Percentiles rank a stretch among this genome's conserved stretches.
phyloP scores from a whole-genome alignment of 2,113 vertebrate genomes.

The Aythya baeri region DNA sequence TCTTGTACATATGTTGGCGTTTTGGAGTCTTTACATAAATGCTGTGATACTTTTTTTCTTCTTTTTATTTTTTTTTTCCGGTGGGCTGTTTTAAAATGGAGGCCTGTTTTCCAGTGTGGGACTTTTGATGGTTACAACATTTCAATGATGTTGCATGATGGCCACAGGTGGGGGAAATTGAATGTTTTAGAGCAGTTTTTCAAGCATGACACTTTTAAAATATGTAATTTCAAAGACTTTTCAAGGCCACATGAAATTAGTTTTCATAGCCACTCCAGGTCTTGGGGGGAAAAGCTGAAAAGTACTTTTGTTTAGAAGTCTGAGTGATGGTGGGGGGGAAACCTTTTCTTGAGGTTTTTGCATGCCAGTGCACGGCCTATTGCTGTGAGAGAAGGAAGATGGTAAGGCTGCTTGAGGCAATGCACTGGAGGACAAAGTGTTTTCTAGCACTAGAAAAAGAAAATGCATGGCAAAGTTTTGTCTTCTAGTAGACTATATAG shows the following conservation, averaged over 20 bases:
- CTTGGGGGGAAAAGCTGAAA: slow-evolving; percentile 76
- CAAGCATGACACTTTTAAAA: slow-evolving; percentile 77
- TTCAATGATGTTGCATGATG: slow-evolving; percentile 60
- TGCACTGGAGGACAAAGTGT: slow-evolving; percentile 79
- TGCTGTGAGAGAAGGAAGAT: slow-evolving; percentile 69
- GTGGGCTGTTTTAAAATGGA: slow-evolving; percentile 78
- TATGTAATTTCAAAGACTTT: slow-evolving; percentile 74
- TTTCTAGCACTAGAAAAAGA: slow-evolving; percentile 80
- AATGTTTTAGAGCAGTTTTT: slow-evolving; percentile 75
- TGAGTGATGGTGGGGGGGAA: slow-evolving; percentile 80
- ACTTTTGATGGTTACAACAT: slow-evolving; percentile 67
- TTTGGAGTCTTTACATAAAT: slow-evolving; percentile 78
- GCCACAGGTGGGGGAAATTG: slow-evolving; percentile 69
- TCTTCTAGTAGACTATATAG: slow-evolving; percentile 83
- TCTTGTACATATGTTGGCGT: slow-evolving; percentile 80
- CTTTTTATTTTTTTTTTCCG: slow-evolving; percentile 58
- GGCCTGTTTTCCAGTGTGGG: slow-evolving; percentile 72
- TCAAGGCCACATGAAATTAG: slow-evolving; percentile 72
- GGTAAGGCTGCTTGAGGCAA: slow-evolving; percentile 73
- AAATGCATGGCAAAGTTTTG: slow-evolving; percentile 82
- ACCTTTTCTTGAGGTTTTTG: slow-evolving; percentile 80
- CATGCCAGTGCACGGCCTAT: slow-evolving; percentile 80
- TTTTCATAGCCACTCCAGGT: slow-evolving; percentile 79
- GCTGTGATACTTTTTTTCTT: slow-evolving; percentile 66
- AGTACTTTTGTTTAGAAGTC: slow-evolving; percentile 83